A percentile compares a stretch with the other conserved stretches of the same genome.
Evolutionary conservation across 2,797 vertebrate species (phyloP).

Genomic region (Hoplostethus atlanticus): DNA sequence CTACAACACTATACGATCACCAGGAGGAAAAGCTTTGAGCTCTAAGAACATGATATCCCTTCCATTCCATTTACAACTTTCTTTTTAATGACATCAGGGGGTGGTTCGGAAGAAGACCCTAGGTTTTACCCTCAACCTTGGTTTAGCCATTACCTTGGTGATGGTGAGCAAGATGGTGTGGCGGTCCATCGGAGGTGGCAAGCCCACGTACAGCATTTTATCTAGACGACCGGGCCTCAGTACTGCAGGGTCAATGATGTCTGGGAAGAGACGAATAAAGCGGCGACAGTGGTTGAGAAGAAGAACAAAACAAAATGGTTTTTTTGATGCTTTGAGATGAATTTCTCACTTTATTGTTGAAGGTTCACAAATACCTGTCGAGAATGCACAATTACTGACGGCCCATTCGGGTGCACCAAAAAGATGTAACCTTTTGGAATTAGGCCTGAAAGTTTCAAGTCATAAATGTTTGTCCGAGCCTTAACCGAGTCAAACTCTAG

Average conservation of each 20-base stretch:
- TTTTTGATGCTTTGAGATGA: too few relatives aligned
- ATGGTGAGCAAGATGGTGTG: conserved; percentile 93
- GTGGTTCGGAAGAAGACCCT: background rate
- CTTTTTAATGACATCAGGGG: too few relatives aligned
- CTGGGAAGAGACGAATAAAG: conserved; percentile 66
- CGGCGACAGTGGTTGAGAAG: background rate
- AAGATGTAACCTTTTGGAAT: background rate
- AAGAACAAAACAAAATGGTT: background rate
- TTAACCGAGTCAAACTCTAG: background rate
- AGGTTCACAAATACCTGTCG: too few relatives aligned
- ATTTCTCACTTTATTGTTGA: too few relatives aligned
- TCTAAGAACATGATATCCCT: background rate
- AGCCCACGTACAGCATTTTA: conserved; percentile 94
- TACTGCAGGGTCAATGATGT: conserved; percentile 95
- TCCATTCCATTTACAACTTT: too few relatives aligned
- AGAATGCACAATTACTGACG: too few relatives aligned
- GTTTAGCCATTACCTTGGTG: conserved; percentile 87
- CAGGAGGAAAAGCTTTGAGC: too few relatives aligned
- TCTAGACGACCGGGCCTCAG: conserved; percentile 96
- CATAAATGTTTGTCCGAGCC: background rate
- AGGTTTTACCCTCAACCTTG: background rate
- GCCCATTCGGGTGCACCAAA: too few relatives aligned
- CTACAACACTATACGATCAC: too few relatives aligned
- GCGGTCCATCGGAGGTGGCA: conserved; percentile 90
- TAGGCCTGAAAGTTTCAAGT: too few relatives aligned